A percentile compares a stretch with the other conserved stretches of the same genome.
These are phyloP conservation scores for Rhorus exstirpatorius DNA, from an alignment of 2,888 invertebrate genomes.

Conservation along the genomic window DNA sequence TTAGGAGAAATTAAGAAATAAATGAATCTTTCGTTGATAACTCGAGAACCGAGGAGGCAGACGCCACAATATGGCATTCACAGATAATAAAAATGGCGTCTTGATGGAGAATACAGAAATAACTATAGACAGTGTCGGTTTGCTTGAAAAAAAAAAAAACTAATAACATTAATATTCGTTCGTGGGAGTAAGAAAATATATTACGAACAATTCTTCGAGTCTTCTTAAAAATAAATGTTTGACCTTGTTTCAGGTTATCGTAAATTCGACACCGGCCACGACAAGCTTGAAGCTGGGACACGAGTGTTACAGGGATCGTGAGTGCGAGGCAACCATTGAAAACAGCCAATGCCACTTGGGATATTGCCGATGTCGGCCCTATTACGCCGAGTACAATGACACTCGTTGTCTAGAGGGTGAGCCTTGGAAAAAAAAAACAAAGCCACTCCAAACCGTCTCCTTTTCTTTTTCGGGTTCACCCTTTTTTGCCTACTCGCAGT, in stretches of 20 bases:
- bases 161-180: too few species aligned
- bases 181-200: background rate
- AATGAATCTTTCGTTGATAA: too few species aligned
- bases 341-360: conserved; percentile 91
- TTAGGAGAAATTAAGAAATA: too few species aligned
- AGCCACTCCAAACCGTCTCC: conserved; percentile 26
- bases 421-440: conserved; percentile 63
- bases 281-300: conserved; percentile 87
- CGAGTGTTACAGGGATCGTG: conserved; percentile 88
- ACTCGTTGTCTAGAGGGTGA: conserved; percentile 95
- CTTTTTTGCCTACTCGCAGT: background rate
- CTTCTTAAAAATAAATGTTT: background rate
- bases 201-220: background rate
- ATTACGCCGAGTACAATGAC: conserved; percentile 92
- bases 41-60: too few species aligned
- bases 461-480: conserved; percentile 17
- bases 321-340: conserved; percentile 88
- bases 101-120: too few species aligned
- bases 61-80: too few species aligned
- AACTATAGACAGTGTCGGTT: too few species aligned
- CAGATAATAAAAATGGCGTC: too few species aligned
- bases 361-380: conserved; percentile 93
- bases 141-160: too few species aligned
- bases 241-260: conserved; percentile 69
- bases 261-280: conserved; percentile 71